Conservation (phyloP, 2,113 vertebrate species). For the Rattus rattus region DNA sequence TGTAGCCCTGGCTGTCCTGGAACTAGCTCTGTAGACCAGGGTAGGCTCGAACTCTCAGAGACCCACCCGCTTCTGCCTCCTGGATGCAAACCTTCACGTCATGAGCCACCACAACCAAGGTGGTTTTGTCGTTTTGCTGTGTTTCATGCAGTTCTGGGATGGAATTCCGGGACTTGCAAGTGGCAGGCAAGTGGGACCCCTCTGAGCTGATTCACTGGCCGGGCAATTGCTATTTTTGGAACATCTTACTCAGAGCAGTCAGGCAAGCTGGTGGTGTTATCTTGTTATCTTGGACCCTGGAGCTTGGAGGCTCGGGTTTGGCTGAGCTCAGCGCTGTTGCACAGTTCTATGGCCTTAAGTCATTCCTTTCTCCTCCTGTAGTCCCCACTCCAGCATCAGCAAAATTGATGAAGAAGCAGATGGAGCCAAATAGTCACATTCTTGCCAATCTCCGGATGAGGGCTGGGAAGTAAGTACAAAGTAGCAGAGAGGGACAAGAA, state of each 20-base stretch:
- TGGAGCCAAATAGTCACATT: background rate
- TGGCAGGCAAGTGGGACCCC: background rate
- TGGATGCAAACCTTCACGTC: background rate
- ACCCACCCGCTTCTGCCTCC: background rate
- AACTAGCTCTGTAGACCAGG: background rate
- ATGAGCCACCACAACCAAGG: background rate
- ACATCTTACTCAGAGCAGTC: background rate
- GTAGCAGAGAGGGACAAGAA: background rate
- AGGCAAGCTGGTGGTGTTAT: background rate
- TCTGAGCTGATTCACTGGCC: background rate
- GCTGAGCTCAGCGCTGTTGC: too few relatives aligned
- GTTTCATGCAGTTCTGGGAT: background rate
- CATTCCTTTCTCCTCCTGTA: too few relatives aligned
- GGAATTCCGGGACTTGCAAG: background rate
- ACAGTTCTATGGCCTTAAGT: background rate
- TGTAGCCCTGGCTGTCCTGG: background rate
- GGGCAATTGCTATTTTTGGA: background rate
- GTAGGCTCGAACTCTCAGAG: background rate
- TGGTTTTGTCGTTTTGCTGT: background rate
- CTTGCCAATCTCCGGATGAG: background rate
- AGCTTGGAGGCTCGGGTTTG: background rate
- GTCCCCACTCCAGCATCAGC: background rate
- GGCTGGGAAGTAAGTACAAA: background rate
- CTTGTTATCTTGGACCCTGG: background rate
- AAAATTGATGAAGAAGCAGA: background rate